Percentiles rank a stretch among this genome's conserved stretches.
Evolutionary conservation across 2,797 vertebrate genomes (phyloP).

Genomic region (Synaphobranchus kaupii): DNA sequence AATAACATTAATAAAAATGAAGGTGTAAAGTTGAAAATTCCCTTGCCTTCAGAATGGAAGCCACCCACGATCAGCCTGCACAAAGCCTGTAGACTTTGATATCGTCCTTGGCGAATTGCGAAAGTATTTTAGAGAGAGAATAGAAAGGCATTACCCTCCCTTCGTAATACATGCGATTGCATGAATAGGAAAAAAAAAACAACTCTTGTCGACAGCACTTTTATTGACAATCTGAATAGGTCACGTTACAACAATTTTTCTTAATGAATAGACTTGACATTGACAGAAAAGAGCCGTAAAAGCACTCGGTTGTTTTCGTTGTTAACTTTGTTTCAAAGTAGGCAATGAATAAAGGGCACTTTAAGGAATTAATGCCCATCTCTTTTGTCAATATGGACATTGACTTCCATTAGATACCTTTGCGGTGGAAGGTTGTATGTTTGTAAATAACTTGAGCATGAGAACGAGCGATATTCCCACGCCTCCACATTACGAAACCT

Average conservation of each 20-base stretch:
- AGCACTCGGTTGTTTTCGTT: not conserved
- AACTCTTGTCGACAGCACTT: not conserved
- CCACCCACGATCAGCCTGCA: not conserved
- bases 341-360: not conserved
- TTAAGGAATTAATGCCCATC: not conserved
- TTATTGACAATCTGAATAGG: not conserved
- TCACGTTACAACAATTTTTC: not conserved
- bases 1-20: conserved; percentile 7
- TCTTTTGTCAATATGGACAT: not conserved
- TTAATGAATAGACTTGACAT: not conserved
- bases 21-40: conserved; percentile 8
- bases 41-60: not conserved
- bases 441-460: not conserved
- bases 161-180: not conserved
- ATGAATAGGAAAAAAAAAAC: not conserved
- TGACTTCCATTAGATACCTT: not conserved
- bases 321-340: not conserved
- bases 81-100: not conserved
- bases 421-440: not conserved
- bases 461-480: too few relatives aligned
- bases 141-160: not conserved
- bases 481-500: not conserved
- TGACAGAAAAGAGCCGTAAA: not conserved
- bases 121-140: not conserved
- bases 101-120: not conserved